Percentiles rank a stretch among this genome's conserved stretches.
Conservation (phyloP, 2,797 vertebrate species). For the Pangasius sanitwongsei region DNA sequence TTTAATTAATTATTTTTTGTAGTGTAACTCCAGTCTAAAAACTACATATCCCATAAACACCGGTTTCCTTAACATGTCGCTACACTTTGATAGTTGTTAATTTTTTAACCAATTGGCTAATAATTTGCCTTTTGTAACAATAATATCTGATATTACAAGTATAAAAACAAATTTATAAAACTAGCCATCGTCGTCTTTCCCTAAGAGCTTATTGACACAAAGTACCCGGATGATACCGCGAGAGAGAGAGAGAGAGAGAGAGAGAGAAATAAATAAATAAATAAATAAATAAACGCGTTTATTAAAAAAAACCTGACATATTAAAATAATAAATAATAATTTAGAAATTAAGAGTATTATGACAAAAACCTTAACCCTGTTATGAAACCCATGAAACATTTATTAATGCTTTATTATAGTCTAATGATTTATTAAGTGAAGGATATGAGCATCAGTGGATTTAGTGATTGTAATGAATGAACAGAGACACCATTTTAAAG, state of each 20-base stretch:
- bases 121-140: not conserved
- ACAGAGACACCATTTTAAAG: not conserved
- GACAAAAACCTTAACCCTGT: not conserved
- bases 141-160: not conserved
- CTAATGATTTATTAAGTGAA: not conserved
- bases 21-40: not conserved
- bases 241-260: too few species aligned
- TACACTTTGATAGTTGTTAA: not conserved
- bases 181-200: not conserved
- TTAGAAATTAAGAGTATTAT: not conserved
- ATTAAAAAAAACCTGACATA: not conserved
- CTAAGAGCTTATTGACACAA: not conserved
- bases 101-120: not conserved
- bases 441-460: not conserved
- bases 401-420: not conserved
- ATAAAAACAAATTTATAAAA: not conserved
- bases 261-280: not conserved
- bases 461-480: not conserved
- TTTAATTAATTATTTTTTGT: not conserved
- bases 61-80: not conserved
- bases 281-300: not conserved
- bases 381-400: not conserved
- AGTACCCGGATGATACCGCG: not conserved
- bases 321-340: not conserved
- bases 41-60: not conserved